phyloP scores from a whole-genome alignment of 1,140 invertebrate genomes.

The Papilio glaucus region DNA sequence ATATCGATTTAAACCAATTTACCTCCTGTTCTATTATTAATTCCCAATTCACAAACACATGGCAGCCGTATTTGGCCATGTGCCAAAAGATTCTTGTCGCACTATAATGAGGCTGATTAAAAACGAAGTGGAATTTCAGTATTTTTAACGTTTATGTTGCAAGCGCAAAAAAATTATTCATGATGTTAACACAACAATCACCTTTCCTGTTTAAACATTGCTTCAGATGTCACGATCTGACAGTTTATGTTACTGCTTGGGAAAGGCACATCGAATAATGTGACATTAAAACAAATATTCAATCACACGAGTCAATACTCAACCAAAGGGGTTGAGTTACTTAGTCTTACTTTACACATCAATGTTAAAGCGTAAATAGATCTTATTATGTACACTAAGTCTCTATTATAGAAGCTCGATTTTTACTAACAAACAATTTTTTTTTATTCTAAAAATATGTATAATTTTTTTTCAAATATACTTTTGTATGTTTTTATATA shows the following conservation, averaged over 20 bases:
- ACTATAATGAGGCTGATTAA: slow-evolving; percentile 54
- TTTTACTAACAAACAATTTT: slow-evolving; percentile 35
- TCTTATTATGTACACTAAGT: slow-evolving; percentile 19
- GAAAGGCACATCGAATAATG: background rate
- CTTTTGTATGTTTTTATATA: slow-evolving; percentile 52
- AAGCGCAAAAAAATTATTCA: background rate
- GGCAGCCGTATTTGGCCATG: background rate
- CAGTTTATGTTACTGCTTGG: slow-evolving; percentile 59
- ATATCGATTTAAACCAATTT: too few species aligned
- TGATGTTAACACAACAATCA: background rate
- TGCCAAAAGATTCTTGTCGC: slow-evolving; percentile 20
- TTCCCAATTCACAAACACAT: too few species aligned
- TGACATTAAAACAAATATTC: slow-evolving; percentile 8
- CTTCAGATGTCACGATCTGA: slow-evolving; percentile 71
- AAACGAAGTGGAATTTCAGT: slow-evolving; percentile 41
- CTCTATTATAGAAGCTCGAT: slow-evolving; percentile 31
- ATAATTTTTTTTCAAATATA: slow-evolving; percentile 40
- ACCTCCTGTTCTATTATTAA: too few species aligned
- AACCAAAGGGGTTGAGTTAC: background rate
- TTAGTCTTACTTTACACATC: slow-evolving; percentile 1
- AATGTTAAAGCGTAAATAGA: slow-evolving; percentile 14
- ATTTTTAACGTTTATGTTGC: slow-evolving; percentile 53
- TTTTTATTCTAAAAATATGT: slow-evolving; percentile 35
- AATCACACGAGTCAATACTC: background rate
- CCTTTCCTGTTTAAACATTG: slow-evolving; percentile 52